phyloP scores from a whole-genome alignment of 2,113 vertebrate species.

The Pseudopodoces humilis region DNA sequence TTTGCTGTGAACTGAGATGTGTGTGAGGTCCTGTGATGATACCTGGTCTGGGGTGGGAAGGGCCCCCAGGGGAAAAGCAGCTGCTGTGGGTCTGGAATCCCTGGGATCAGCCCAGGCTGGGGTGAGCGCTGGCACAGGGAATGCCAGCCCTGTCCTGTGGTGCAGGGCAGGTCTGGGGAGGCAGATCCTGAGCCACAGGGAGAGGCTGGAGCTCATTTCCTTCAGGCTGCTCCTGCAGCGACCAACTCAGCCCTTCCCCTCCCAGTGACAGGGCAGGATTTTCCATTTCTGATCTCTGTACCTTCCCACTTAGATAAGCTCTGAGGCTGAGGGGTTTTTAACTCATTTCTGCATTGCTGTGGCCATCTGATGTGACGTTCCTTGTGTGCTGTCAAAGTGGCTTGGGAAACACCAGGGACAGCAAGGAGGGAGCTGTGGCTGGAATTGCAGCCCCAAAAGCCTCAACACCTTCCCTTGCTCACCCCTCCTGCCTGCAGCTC shows the following conservation, averaged over 20 bases:
- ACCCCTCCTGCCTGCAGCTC: not conserved
- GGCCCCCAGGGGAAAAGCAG: not conserved
- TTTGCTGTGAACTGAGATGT: fast-evolving
- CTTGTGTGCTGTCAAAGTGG: fast-evolving
- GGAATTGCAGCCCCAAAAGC: not conserved
- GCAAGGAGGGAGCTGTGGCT: not conserved
- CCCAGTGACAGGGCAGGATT: fast-evolving
- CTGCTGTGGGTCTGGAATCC: not conserved
- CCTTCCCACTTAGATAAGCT: not conserved
- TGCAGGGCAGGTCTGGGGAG: not conserved
- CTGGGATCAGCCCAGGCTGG: not conserved
- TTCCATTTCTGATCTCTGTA: fast-evolving
- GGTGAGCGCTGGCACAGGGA: not conserved
- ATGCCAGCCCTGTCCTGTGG: not conserved
- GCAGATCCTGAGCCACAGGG: fast-evolving
- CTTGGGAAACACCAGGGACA: fast-evolving
- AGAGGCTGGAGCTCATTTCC: fast-evolving
- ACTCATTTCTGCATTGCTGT: fast-evolving
- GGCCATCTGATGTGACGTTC: not conserved
- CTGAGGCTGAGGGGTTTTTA: not conserved
- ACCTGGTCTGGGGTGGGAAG: not conserved
- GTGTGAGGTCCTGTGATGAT: not conserved
- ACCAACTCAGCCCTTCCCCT: not conserved
- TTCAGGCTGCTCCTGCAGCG: fast-evolving
- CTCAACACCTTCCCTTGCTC: not conserved